Evolutionary conservation across 2,797 vertebrate genomes (phyloP).

Genomic region (Calcarius lapponicus): DNA sequence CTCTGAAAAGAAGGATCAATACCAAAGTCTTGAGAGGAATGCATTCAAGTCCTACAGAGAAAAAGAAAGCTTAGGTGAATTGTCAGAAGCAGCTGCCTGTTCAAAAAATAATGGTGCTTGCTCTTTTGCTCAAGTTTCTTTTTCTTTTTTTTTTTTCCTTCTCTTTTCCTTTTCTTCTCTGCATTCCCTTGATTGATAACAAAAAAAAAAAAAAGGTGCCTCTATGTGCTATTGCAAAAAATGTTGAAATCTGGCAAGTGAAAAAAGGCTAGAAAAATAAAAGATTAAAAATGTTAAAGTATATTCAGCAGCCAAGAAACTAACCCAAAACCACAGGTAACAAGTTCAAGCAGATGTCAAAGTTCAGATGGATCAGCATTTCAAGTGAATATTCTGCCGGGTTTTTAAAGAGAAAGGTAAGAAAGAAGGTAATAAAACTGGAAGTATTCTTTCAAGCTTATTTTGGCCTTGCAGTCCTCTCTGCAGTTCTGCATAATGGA

Average conservation of each 20-base stretch:
- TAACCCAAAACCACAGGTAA: conserved; percentile 31
- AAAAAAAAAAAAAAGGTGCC: neutral
- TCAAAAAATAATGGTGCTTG: conserved; percentile 49
- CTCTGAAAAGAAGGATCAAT: conserved; percentile 44
- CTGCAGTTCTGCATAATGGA: neutral
- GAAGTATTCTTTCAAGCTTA: neutral
- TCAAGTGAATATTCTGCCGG: neutral
- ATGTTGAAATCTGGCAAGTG: neutral
- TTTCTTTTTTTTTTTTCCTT: neutral
- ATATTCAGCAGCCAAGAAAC: neutral
- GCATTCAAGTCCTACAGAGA: neutral
- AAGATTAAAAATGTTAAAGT: conserved; percentile 16
- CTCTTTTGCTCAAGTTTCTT: conserved; percentile 11
- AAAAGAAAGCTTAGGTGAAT: conserved; percentile 34
- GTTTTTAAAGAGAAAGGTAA: neutral
- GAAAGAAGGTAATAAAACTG: neutral
- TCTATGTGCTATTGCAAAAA: neutral
- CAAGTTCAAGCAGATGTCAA: conserved; percentile 28
- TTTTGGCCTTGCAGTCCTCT: neutral
- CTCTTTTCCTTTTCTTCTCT: conserved; percentile 22
- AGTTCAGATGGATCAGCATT: conserved; percentile 45
- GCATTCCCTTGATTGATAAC: neutral
- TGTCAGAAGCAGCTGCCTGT: conserved; percentile 7
- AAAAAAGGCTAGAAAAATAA: neutral
- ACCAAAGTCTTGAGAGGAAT: conserved; percentile 38